Evolutionary conservation across 2,888 invertebrate species (phyloP).

Genomic region (Limnephilus rhombicus): DNA sequence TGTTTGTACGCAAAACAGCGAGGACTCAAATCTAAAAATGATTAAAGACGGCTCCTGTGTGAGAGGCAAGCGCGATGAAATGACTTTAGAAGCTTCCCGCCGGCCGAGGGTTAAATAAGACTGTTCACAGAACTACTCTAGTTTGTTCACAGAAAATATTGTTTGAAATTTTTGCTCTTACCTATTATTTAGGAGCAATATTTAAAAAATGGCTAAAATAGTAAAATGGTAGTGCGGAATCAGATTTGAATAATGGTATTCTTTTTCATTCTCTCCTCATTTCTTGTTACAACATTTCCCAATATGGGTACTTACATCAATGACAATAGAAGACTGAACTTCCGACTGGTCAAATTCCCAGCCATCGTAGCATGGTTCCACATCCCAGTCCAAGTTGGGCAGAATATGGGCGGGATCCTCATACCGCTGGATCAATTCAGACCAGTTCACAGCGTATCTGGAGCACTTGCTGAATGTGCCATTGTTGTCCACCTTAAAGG

Average conservation of each 20-base stretch:
- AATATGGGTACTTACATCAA: slow-evolving; percentile 81
- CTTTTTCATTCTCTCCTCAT: background rate
- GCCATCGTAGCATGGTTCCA: slow-evolving; percentile 84
- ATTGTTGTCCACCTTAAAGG: slow-evolving; percentile 67
- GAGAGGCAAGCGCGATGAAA: too few species aligned
- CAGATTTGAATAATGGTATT: background rate
- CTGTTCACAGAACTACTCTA: too few species aligned
- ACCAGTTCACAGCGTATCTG: slow-evolving; percentile 87
- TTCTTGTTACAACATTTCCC: background rate
- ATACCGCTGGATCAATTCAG: slow-evolving; percentile 72
- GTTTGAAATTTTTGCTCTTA: background rate
- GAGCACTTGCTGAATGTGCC: slow-evolving; percentile 83
- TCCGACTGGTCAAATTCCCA: slow-evolving; percentile 87
- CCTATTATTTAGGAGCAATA: too few species aligned
- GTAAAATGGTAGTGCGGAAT: background rate
- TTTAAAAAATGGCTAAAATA: too few species aligned
- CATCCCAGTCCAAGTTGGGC: slow-evolving; percentile 80
- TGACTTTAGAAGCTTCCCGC: too few species aligned
- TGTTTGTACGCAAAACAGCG: too few species aligned
- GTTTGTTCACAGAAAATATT: too few species aligned
- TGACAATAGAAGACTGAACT: slow-evolving; percentile 88
- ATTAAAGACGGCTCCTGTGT: too few species aligned
- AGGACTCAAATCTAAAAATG: too few species aligned
- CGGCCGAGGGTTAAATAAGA: too few species aligned
- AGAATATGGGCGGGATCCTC: slow-evolving; percentile 69